phyloP scores from a whole-genome alignment of 2,113 vertebrate genomes.

The Pionites leucogaster region DNA sequence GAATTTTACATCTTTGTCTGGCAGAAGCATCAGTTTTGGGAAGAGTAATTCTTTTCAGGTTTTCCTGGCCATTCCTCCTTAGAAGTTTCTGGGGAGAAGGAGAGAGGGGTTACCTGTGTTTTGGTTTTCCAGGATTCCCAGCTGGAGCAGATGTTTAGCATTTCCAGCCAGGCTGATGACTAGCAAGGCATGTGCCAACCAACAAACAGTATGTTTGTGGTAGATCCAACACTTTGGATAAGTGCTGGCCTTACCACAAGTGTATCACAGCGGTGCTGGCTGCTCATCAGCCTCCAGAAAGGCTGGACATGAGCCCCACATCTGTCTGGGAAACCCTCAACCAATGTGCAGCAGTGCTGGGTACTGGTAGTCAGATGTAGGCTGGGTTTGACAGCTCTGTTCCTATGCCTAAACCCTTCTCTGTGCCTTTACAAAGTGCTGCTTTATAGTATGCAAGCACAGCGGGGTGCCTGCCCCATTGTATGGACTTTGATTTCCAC shows the following conservation, averaged over 20 bases:
- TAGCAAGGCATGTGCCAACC: neutral
- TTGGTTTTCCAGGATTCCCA: neutral
- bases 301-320: neutral
- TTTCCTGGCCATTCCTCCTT: neutral
- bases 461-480: neutral
- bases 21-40: neutral
- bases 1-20: neutral
- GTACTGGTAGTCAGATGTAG: neutral
- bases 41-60: neutral
- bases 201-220: neutral
- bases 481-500: neutral
- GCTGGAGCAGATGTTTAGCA: neutral
- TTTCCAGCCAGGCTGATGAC: neutral
- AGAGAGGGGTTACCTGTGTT: neutral
- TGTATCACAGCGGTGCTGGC: neutral
- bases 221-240: neutral
- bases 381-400: neutral
- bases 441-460: neutral
- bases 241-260: neutral
- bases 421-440: neutral
- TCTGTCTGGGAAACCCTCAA: neutral
- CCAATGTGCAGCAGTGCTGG: neutral
- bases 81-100: fast-evolving
- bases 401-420: neutral
- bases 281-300: neutral